Evolutionary conservation across 2,888 invertebrate species (phyloP), one percentile per base, ranked within the genome.

Genomic region (Drosophila neotestacea): DNA sequence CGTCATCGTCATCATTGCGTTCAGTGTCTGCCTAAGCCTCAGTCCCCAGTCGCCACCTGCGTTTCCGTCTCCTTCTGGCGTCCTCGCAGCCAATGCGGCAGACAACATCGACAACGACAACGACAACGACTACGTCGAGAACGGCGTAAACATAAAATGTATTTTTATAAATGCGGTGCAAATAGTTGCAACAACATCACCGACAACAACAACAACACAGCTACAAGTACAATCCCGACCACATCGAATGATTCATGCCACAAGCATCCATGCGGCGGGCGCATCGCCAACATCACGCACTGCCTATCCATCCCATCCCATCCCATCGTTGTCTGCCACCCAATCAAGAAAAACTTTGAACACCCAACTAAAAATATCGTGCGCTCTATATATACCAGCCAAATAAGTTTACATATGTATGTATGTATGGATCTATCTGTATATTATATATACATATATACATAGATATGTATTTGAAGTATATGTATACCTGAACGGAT

Each of bases 61-160:
- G 60, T 71, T 70, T 70, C 64, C 69, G 56, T 67, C 72, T 75
- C 61, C 65, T 84, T 61, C 64, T 69, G 78, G 70, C 65, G 46
- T 58, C 34, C 44, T 60, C 62, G 73, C 61, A 78, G 78, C 81
- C 78, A 81, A 54, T 38, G 65, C 77, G 77, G 81, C 78, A 81
- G 80, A 80, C 79, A 79, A 59, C 77, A 70, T 62, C 58, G 79
- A 62, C 55, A 47, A 62, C 73, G 60, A 62, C 55, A 47, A 62
- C 73, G 60, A 61, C 79, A 59, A 56, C 62, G 79, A 60, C 56
- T 55, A 63, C 73, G 61, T 65, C 56, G 86, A 67, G 68, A 70
- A 55, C 63, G 79, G 81, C 87, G 90, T 90, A 90, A 90, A 89
- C 89, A 89, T 87, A 75, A 89, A 78, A 85, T 89, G 73, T 90